phyloP scores from a whole-genome alignment of 2,888 invertebrate species.

The Microctonus hyperodae region DNA sequence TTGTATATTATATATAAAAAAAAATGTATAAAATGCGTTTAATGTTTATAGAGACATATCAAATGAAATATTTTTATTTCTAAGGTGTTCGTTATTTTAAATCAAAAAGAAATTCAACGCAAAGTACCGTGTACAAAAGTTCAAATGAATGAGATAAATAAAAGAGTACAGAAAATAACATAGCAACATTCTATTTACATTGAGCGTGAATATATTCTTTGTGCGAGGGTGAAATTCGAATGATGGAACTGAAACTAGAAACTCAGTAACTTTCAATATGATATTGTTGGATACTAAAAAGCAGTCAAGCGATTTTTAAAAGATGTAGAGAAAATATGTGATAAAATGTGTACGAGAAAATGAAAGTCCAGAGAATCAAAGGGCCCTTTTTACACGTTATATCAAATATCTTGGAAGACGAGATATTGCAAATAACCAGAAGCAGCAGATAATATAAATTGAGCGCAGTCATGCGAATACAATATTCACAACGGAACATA shows the following conservation, averaged over 20 bases:
- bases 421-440: background rate
- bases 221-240: conserved; percentile 4
- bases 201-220: conserved; percentile 13
- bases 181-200: background rate
- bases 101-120: background rate
- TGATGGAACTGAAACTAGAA: background rate
- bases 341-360: background rate
- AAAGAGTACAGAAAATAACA: background rate
- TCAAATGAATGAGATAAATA: background rate
- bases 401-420: conserved; percentile 3
- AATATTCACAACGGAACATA: too few species aligned
- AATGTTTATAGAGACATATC: too few species aligned
- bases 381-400: background rate
- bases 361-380: conserved; percentile 5
- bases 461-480: too few species aligned
- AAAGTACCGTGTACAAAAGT: too few species aligned
- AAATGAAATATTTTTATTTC: too few species aligned
- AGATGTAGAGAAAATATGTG: background rate
- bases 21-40: too few species aligned
- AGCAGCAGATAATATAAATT: too few species aligned
- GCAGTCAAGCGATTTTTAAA: background rate
- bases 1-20: background rate
- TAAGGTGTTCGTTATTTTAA: background rate
- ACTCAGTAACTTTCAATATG: conserved; percentile 17
- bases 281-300: too few species aligned